Evolutionary conservation across 2,888 invertebrate genomes (phyloP).

Genomic region (Orthosia incerta): DNA sequence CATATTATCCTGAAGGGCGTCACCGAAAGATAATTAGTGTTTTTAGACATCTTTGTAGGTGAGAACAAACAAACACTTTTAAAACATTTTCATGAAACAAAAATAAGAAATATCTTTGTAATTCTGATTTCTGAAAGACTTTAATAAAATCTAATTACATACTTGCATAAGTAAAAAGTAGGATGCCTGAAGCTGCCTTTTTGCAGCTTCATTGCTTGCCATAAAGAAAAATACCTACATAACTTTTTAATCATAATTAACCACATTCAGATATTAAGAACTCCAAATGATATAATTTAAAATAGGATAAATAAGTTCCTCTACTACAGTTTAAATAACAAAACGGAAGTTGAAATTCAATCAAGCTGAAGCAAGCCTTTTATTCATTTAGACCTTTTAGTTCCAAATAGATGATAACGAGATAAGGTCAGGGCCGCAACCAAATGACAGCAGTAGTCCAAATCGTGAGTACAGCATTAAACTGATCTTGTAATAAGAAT

Average conservation of each 20-base stretch:
- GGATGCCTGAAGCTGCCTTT: too few species aligned
- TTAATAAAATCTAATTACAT: neutral
- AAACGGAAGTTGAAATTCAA: neutral
- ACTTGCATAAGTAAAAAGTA: too few species aligned
- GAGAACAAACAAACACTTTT: neutral
- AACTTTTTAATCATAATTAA: neutral
- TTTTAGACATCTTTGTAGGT: conserved; percentile 13
- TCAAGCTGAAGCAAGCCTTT: neutral
- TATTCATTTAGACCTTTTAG: conserved; percentile 13
- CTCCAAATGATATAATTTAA: neutral
- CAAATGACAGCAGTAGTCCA: neutral
- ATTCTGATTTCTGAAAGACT: neutral
- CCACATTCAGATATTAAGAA: neutral
- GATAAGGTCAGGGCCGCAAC: neutral
- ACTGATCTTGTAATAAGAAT: conserved; percentile 6
- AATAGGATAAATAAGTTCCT: neutral
- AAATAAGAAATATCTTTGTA: neutral
- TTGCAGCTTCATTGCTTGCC: neutral
- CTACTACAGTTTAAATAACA: neutral
- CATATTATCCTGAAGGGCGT: neutral
- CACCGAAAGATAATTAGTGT: conserved; percentile 33
- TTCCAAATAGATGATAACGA: conserved; percentile 2
- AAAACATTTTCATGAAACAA: neutral
- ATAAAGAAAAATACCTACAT: neutral
- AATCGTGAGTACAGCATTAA: conserved; percentile 25